These are phyloP conservation scores for Priocnemis perturbator DNA, from an alignment of 2,888 invertebrate species.

Conservation along the genomic window DNA sequence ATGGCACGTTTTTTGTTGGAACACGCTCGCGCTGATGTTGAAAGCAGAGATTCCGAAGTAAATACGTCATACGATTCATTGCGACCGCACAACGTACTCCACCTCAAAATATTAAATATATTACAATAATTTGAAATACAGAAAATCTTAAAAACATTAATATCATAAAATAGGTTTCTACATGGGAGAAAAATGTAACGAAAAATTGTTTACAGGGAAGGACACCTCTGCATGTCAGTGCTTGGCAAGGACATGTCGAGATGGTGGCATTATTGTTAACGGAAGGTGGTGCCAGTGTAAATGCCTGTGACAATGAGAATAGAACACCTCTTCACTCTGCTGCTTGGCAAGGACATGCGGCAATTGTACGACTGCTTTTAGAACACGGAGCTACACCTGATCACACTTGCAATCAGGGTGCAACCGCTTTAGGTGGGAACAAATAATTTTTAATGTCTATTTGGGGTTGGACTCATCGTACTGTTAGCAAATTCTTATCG, in stretches of 20 bases:
- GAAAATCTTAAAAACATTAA: no score
- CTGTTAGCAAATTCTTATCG: no score
- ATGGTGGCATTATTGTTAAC: conserved; percentile 91
- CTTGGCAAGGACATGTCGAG: conserved; percentile 96
- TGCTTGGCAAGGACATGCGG: conserved; percentile 95
- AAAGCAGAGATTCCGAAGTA: conserved; percentile 91
- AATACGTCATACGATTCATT: conserved; percentile 16
- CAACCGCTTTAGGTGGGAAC: conserved; percentile 87
- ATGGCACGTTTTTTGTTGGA: conserved; percentile 89
- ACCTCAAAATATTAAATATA: no score
- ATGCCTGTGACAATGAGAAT: conserved; percentile 90
- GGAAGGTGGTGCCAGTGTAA: conserved; percentile 89
- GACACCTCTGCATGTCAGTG: conserved; percentile 91
- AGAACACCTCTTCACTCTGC: conserved; percentile 95
- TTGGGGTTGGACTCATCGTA: neutral
- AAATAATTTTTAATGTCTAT: neutral
- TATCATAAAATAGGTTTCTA: no score
- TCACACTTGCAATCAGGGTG: conserved; percentile 96
- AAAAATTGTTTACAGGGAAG: conserved; percentile 79
- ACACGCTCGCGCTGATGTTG: conserved; percentile 87
- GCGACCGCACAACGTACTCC: neutral
- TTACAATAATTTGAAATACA: no score
- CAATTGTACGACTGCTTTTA: conserved; percentile 87
- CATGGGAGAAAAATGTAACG: no score
- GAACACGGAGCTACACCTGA: conserved; percentile 89